Evolutionary conservation across 2,888 invertebrate genomes (phyloP), one percentile per base, ranked within the genome.

Genomic region (Digitonthophagus gazella): DNA sequence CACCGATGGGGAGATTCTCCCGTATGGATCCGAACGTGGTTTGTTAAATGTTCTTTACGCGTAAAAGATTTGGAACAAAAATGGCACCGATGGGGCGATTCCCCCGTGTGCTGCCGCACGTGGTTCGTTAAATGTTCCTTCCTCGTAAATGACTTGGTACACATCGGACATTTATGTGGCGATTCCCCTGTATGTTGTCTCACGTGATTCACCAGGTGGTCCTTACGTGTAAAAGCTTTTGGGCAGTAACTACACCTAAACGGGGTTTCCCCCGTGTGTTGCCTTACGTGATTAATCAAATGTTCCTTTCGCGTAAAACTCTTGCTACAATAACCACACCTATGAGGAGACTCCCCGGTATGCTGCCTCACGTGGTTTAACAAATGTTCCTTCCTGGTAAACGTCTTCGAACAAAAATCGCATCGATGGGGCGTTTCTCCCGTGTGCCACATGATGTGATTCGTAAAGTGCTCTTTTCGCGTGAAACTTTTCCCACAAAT

Each of bases 381-480:
- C 66, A 92, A 83, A 80, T 92, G 91, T 81, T 92, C 91, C 80
- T 92, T 91, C 74, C 91, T 86, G 0, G 91, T 91, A 81, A 92
- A 92, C 3, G 91, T 91, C 81, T 92, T 91, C 16, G 91, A 91
- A 80, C 92, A 92, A 82, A 91, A 91, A 80, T 91, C 91, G 79
- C 92, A 92, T 61, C 91, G 88, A 80, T 91, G 91, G 15, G 91
- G 91, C 0, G 91, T 91, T 80, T 91, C 92, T 0, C 71, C 71
- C 0, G 93, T 93, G 83, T 93, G 93, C 93, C 93, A 93, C 88
- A 93, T 87, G 82, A 93, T 93, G 85, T 93, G 93, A 86, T 93
- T 93, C 88, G 91, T 92, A 86, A 93, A 93, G 84, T 94, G 93
- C 85, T 94, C 94, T 85, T 93, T 94, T 81, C 93, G 87, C 71